Percentiles rank a stretch among this genome's conserved stretches.
These are phyloP conservation scores for Bufo bufo DNA, from an alignment of 2,113 vertebrate genomes.

Conservation along the genomic window DNA sequence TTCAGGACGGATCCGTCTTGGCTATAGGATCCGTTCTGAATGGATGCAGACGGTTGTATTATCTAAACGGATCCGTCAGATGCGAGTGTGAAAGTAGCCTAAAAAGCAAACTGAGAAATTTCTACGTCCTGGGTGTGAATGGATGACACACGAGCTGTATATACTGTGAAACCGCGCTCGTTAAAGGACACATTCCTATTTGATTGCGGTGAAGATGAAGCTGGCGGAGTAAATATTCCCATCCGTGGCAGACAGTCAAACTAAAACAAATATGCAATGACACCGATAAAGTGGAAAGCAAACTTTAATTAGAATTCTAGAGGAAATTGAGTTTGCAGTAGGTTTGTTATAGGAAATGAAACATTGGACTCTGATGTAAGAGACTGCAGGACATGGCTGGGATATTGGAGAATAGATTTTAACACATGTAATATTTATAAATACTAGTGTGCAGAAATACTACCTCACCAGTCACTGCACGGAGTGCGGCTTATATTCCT, in stretches of 20 bases:
- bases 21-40: too few relatives aligned
- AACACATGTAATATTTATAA: not conserved
- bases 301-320: constrained; percentile 20
- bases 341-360: constrained; percentile 37
- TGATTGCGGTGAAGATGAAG: not conserved
- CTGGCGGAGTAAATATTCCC: constrained; percentile 19
- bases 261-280: constrained; percentile 32
- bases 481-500: not conserved
- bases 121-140: not conserved
- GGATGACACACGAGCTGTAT: not conserved
- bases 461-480: not conserved
- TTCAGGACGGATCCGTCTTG: too few relatives aligned
- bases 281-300: constrained; percentile 17
- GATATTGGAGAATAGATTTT: not conserved
- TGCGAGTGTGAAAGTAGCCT: too few relatives aligned
- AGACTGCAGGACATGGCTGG: not conserved
- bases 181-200: not conserved
- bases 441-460: not conserved
- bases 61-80: too few relatives aligned
- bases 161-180: not conserved
- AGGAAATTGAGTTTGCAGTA: constrained; percentile 10
- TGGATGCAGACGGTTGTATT: too few relatives aligned
- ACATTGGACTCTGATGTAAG: constrained; percentile 10
- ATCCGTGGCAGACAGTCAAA: constrained; percentile 25
- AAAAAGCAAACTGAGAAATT: too few relatives aligned